Percentiles rank a stretch among this genome's conserved stretches.
Conservation (phyloP, 2,797 vertebrate species). For the Hydrolagus colliei region DNA sequence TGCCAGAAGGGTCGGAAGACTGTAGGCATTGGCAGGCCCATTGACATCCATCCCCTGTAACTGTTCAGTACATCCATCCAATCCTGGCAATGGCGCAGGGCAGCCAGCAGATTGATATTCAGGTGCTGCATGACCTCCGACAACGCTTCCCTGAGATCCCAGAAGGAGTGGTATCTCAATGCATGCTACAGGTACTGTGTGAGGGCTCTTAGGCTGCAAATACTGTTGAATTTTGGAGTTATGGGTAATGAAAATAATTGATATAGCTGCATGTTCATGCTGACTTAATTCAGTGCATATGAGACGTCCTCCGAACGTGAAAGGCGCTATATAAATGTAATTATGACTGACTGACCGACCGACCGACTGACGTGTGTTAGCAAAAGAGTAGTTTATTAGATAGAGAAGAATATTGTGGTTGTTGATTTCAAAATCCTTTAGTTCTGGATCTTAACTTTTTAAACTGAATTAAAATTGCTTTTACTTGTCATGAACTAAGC, state of each 20-base stretch:
- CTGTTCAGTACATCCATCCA: constrained; percentile 46
- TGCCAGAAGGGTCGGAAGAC: constrained; percentile 65
- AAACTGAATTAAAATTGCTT: too few relatives aligned
- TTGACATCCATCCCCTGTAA: constrained; percentile 65
- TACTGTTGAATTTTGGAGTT: not conserved
- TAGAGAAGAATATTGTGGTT: not conserved
- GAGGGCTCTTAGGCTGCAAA: constrained; percentile 1
- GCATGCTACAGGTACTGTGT: constrained; percentile 82
- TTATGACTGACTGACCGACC: too few relatives aligned
- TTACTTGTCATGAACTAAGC: too few relatives aligned
- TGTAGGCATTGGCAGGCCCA: constrained; percentile 68
- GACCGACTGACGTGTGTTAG: too few relatives aligned
- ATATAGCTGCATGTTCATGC: not conserved
- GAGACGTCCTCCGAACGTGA: not conserved
- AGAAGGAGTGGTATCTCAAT: constrained; percentile 91
- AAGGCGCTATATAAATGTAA: not conserved
- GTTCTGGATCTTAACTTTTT: not conserved
- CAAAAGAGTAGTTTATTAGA: not conserved
- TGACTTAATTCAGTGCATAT: not conserved
- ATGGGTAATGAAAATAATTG: not conserved
- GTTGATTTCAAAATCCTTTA: not conserved
- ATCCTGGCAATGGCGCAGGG: constrained; percentile 86
- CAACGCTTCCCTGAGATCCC: constrained; percentile 97
- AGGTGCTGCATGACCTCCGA: constrained; percentile 93
- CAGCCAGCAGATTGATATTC: constrained; percentile 79